A percentile compares a stretch with the other conserved stretches of the same genome.
phyloP scores from a whole-genome alignment of 2,113 vertebrate species.

The Spizaetus ornatus region DNA sequence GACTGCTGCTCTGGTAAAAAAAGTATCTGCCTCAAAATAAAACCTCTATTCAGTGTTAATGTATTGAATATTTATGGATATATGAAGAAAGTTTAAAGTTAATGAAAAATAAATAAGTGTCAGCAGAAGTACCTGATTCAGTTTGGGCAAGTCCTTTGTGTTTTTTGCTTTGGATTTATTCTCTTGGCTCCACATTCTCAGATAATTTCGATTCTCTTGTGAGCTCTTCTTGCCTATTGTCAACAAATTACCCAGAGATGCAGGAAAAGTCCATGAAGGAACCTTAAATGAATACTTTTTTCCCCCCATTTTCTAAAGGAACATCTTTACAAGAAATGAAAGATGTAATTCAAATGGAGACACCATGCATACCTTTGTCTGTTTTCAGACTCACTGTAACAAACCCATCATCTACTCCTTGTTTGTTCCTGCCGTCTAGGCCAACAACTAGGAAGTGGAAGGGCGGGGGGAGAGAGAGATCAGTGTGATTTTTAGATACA shows the following conservation, averaged over 20 bases:
- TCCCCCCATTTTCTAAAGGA: neutral
- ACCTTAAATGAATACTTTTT: neutral
- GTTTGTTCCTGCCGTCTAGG: conserved; percentile 81
- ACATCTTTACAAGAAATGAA: neutral
- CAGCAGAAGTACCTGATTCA: conserved; percentile 85
- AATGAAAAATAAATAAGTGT: neutral
- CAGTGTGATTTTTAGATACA: neutral
- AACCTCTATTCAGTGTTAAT: neutral
- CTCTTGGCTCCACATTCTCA: conserved; percentile 92
- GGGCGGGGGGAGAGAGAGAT: neutral
- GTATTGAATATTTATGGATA: neutral
- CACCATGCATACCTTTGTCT: conserved; percentile 80
- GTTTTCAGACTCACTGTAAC: conserved; percentile 91
- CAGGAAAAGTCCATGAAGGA: neutral
- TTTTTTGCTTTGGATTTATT: conserved; percentile 84
- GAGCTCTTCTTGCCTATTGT: conserved; percentile 86
- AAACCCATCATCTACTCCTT: conserved; percentile 88
- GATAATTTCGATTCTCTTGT: conserved; percentile 89
- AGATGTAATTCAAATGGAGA: neutral
- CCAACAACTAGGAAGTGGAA: conserved; percentile 71
- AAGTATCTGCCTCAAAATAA: neutral
- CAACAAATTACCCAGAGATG: neutral
- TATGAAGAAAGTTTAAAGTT: neutral
- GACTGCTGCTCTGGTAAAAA: neutral
- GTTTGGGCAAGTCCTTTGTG: conserved; percentile 88